Conservation (phyloP, 2,113 vertebrate genomes). For the Hydrochoerus hydrochaeris region DNA sequence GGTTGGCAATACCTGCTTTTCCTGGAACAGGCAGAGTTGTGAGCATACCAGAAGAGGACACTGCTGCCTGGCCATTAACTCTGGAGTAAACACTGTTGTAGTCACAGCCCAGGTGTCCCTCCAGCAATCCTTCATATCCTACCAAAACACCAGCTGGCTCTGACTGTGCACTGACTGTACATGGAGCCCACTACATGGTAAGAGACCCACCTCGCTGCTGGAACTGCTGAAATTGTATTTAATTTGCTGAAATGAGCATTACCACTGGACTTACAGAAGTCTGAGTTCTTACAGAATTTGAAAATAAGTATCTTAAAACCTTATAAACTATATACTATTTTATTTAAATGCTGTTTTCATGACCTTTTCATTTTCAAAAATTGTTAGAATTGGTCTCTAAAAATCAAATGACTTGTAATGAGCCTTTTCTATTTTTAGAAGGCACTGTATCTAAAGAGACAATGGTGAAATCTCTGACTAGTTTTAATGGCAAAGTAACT, state of each 20-base stretch:
- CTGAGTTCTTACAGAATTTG: not conserved
- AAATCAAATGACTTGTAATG: not conserved
- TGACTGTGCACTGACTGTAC: no score
- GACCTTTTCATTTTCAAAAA: conserved; percentile 50
- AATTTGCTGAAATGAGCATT: not conserved
- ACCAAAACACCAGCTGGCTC: not conserved
- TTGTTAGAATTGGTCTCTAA: not conserved
- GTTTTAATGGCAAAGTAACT: conserved; percentile 40
- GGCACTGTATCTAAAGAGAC: not conserved
- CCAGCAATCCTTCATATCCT: not conserved
- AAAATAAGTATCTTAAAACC: not conserved
- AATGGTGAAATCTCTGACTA: not conserved
- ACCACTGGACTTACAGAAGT: not conserved
- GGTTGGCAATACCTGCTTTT: not conserved
- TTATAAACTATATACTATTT: not conserved
- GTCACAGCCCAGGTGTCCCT: not conserved
- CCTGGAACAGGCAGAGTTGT: not conserved
- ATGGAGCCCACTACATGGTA: not conserved
- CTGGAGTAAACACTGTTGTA: no score
- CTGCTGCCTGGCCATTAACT: not conserved
- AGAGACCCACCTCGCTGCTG: not conserved
- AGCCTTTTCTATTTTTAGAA: conserved; percentile 1
- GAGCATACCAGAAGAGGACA: no score
- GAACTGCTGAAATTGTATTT: not conserved
- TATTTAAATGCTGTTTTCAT: not conserved